Conservation (phyloP, 2,888 invertebrate species). For the Cephus pygmeus region DNA sequence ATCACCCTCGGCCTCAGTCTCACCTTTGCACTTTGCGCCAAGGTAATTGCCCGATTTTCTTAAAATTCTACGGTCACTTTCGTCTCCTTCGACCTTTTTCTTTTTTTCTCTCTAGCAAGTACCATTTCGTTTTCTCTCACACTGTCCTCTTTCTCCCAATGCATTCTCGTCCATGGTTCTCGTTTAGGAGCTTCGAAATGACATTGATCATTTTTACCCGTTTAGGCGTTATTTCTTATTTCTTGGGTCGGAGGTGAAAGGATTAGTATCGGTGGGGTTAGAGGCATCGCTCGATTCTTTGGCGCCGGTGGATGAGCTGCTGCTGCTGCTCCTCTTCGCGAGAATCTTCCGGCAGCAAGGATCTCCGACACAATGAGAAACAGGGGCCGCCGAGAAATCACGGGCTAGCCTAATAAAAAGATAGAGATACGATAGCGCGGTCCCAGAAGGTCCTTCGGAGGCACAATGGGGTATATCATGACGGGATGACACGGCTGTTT, state of each 20-base stretch:
- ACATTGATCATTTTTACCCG: neutral
- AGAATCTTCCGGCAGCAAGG: neutral
- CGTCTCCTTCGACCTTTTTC: neutral
- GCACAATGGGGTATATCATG: slow-evolving; percentile 62
- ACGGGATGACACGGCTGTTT: slow-evolving; percentile 62
- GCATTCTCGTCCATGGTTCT: neutral
- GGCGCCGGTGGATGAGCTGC: neutral
- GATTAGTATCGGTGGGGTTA: neutral
- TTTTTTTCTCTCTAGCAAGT: neutral
- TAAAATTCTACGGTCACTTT: neutral
- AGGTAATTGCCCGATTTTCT: slow-evolving; percentile 1
- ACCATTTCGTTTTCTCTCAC: neutral
- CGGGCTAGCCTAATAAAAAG: slow-evolving; percentile 55
- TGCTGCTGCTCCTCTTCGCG: neutral
- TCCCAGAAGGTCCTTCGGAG: slow-evolving; percentile 57
- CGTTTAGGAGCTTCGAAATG: neutral
- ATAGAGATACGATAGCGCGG: slow-evolving; percentile 54
- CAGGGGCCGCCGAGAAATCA: slow-evolving; percentile 46
- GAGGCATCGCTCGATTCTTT: neutral
- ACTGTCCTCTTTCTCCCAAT: too few relatives aligned
- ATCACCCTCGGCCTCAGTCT: slow-evolving; percentile 55
- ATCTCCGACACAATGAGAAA: slow-evolving; percentile 39
- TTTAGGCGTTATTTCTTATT: neutral
- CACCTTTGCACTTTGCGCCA: slow-evolving; percentile 44
- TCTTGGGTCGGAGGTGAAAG: neutral